Evolutionary conservation across 2,797 vertebrate species (phyloP).

Genomic region (Tympanoctomys barrerae): DNA sequence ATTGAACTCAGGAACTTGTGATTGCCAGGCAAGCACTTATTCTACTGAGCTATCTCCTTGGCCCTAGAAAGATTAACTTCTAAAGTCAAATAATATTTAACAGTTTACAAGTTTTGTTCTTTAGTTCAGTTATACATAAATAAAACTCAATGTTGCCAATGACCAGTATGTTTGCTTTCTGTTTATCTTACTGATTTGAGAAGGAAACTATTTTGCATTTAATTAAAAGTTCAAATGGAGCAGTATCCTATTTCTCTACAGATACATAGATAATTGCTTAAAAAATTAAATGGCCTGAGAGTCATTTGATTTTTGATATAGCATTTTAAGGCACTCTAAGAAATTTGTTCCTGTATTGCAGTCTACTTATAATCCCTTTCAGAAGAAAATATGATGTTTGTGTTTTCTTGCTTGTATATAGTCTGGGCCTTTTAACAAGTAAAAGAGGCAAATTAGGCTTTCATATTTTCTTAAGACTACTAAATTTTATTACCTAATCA

Average conservation of each 20-base stretch:
- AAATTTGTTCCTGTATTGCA: neutral
- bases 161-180: neutral
- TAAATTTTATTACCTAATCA: neutral
- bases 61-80: neutral
- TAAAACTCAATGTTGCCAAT: neutral
- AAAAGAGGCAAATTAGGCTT: neutral
- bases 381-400: neutral
- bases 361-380: neutral
- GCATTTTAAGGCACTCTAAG: neutral
- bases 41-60: too few relatives aligned
- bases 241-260: neutral
- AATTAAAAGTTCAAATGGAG: neutral
- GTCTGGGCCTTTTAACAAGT: neutral
- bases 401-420: neutral
- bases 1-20: too few relatives aligned
- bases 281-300: neutral
- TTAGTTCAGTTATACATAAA: neutral
- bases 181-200: constrained; percentile 1
- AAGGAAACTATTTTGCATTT: constrained; percentile 31
- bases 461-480: neutral
- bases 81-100: neutral
- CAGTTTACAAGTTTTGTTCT: neutral
- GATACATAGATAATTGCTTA: neutral
- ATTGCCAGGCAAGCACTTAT: too few relatives aligned
- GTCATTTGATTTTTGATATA: constrained; percentile 45